Percentiles rank a stretch among this genome's conserved stretches.
phyloP scores from a whole-genome alignment of 2,888 invertebrate genomes.

The Leptura quadrifasciata region DNA sequence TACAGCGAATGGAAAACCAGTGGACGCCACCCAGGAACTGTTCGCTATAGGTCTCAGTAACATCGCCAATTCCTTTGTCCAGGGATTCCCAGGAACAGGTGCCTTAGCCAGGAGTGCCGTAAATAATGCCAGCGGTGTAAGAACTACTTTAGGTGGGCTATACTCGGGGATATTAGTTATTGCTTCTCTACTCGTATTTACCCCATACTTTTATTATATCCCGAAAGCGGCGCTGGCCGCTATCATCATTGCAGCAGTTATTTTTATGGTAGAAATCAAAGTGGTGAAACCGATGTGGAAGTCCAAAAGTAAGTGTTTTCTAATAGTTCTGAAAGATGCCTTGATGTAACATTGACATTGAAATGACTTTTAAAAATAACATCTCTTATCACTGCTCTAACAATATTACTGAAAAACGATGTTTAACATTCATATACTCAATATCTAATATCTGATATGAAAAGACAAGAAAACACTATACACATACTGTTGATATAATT shows the following conservation, averaged over 20 bases:
- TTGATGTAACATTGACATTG: too few relatives aligned
- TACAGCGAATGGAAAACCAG: slow-evolving; percentile 83
- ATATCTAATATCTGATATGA: too few relatives aligned
- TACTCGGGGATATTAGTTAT: slow-evolving; percentile 89
- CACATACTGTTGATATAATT: too few relatives aligned
- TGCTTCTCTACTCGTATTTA: slow-evolving; percentile 88
- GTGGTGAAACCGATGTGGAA: slow-evolving; percentile 92
- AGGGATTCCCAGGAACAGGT: slow-evolving; percentile 90
- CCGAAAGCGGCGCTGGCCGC: slow-evolving; percentile 91
- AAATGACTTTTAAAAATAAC: neutral
- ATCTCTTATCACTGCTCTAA: too few relatives aligned
- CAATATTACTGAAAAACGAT: too few relatives aligned
- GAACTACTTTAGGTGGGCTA: slow-evolving; percentile 89
- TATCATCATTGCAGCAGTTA: slow-evolving; percentile 93
- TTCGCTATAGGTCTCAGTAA: slow-evolving; percentile 90
- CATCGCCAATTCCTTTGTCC: slow-evolving; percentile 90
- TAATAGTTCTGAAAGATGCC: neutral
- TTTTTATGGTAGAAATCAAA: slow-evolving; percentile 93
- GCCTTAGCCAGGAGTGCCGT: slow-evolving; percentile 91
- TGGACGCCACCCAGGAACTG: slow-evolving; percentile 94
- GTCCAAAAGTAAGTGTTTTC: slow-evolving; percentile 84
- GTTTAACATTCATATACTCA: too few relatives aligned
- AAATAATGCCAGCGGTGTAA: slow-evolving; percentile 91
- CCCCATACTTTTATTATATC: slow-evolving; percentile 91
- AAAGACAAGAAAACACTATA: too few relatives aligned